A percentile compares a stretch with the other conserved stretches of the same genome.
These are phyloP conservation scores for Alloplasta piceator DNA, from an alignment of 2,888 invertebrate genomes.

Conservation along the genomic window DNA sequence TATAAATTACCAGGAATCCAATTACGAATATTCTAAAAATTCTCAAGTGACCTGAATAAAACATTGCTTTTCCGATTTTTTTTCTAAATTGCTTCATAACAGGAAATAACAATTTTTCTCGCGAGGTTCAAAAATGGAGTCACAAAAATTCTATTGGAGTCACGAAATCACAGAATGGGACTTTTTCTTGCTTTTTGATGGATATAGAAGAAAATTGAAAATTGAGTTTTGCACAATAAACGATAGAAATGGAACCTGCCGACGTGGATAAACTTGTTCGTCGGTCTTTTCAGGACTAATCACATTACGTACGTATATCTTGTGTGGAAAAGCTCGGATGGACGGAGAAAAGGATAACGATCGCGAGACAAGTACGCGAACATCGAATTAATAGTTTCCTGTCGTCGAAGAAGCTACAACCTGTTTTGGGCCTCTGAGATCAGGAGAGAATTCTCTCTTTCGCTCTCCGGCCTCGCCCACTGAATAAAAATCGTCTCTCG, in stretches of 20 bases:
- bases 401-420: conserved; percentile 53
- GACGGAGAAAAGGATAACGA: conserved; percentile 25
- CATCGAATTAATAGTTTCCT: conserved; percentile 58
- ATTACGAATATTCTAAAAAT: no score
- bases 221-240: no score
- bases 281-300: conserved; percentile 26
- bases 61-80: background rate
- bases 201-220: no score
- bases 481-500: conserved; percentile 43
- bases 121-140: no score
- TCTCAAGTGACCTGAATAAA: no score
- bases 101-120: no score
- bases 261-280: conserved; percentile 12
- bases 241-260: conserved; percentile 1
- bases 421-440: conserved; percentile 54
- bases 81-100: no score
- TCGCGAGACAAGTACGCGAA: conserved; percentile 46
- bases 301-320: background rate
- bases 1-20: no score
- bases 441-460: conserved; percentile 13
- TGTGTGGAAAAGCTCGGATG: conserved; percentile 3
- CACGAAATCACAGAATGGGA: no score
- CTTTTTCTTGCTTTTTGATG: background rate
- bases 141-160: no score
- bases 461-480: conserved; percentile 53